A percentile compares a stretch with the other conserved stretches of the same genome.
These are phyloP conservation scores for Sorex fumeus DNA, from an alignment of 2,113 vertebrate species.

Conservation along the genomic window DNA sequence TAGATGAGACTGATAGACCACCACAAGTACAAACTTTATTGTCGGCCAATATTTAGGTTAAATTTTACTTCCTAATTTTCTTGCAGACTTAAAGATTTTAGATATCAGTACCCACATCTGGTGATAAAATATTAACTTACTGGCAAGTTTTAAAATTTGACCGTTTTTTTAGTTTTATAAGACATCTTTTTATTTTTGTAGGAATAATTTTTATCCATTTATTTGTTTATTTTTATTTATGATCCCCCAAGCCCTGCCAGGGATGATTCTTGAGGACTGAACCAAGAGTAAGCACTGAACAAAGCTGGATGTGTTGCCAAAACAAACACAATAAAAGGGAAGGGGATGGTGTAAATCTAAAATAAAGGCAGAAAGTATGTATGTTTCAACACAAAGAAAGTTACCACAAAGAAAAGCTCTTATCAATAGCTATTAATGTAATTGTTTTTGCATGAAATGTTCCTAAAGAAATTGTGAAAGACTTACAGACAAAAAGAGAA, in stretches of 20 bases:
- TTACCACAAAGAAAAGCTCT: slow-evolving; percentile 6
- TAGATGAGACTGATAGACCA: not conserved
- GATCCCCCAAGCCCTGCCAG: too few relatives aligned
- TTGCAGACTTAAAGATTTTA: not conserved
- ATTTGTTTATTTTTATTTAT: too few relatives aligned
- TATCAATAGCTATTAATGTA: not conserved
- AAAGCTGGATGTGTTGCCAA: not conserved
- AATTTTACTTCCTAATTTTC: not conserved
- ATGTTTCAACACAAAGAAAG: slow-evolving; percentile 8
- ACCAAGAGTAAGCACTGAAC: not conserved
- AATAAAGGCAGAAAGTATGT: not conserved
- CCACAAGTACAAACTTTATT: not conserved
- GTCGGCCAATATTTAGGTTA: not conserved
- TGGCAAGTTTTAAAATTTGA: not conserved
- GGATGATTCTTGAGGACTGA: too few relatives aligned
- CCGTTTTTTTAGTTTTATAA: too few relatives aligned
- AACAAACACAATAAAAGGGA: too few relatives aligned
- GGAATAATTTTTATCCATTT: too few relatives aligned
- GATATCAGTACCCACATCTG: not conserved
- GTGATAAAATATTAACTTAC: not conserved
- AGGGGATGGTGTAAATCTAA: not conserved
- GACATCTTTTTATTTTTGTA: too few relatives aligned
- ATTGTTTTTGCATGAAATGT: slow-evolving; percentile 17
- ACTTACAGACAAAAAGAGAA: too few relatives aligned
- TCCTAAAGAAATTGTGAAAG: not conserved